Percentiles rank a stretch among this genome's conserved stretches.
These are phyloP conservation scores for Drosophila insularis DNA, from an alignment of 1,140 invertebrate species.

Conservation along the genomic window DNA sequence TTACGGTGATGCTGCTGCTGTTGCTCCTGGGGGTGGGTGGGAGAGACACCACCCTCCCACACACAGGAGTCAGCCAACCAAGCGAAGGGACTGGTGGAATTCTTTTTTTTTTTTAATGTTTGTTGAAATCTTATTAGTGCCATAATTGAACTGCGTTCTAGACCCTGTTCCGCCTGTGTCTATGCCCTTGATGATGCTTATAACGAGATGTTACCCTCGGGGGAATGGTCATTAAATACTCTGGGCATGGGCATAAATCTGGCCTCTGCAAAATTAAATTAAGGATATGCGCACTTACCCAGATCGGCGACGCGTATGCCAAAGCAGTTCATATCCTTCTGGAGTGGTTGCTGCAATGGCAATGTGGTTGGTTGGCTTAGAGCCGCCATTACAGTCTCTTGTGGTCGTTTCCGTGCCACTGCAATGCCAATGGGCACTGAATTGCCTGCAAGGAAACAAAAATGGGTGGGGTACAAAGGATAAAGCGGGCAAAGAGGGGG, in stretches of 20 bases:
- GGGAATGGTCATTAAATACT: constrained; percentile 45
- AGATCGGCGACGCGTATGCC: constrained; percentile 84
- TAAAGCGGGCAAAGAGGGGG: background rate
- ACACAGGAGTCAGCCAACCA: constrained; percentile 6
- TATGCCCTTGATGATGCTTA: constrained; percentile 32
- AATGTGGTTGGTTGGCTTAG: constrained; percentile 68
- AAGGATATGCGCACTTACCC: constrained; percentile 82
- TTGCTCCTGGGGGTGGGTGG: background rate
- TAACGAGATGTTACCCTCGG: constrained; percentile 44
- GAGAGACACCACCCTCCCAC: constrained; percentile 45
- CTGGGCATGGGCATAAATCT: constrained; percentile 45
- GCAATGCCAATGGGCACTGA: constrained; percentile 94
- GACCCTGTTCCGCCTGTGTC: constrained; percentile 17
- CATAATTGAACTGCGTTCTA: constrained; percentile 46
- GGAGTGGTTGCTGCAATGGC: constrained; percentile 71
- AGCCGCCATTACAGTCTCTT: constrained; percentile 84
- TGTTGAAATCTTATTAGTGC: constrained; percentile 72
- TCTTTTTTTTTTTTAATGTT: constrained; percentile 63
- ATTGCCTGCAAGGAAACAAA: constrained; percentile 73
- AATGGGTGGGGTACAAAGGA: background rate
- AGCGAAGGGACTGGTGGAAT: constrained; percentile 55
- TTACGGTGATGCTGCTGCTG: constrained; percentile 27
- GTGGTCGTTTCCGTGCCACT: constrained; percentile 90
- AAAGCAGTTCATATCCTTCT: constrained; percentile 82
- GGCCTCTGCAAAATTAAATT: constrained; percentile 57